Percentiles rank a stretch among this genome's conserved stretches.
These are phyloP conservation scores for Rhineura floridana DNA, from an alignment of 2,113 vertebrate species.

Conservation along the genomic window DNA sequence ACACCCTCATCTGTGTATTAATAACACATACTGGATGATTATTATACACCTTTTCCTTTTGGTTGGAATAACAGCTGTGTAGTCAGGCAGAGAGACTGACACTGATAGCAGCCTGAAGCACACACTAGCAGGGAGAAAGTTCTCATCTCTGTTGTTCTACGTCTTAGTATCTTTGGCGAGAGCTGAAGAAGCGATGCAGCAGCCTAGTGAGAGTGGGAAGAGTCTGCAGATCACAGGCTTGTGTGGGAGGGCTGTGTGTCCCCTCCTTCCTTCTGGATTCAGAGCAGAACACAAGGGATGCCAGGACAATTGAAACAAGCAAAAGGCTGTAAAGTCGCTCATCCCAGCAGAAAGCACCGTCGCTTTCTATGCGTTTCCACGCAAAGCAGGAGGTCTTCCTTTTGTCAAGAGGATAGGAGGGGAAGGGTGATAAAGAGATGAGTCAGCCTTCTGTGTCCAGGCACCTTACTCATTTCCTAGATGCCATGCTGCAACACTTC, in stretches of 20 bases:
- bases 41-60: neutral
- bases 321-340: rapidly evolving
- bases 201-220: constrained; percentile 18
- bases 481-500: constrained; percentile 46
- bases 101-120: constrained; percentile 48
- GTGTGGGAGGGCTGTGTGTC: rapidly evolving
- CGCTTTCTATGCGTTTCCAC: rapidly evolving
- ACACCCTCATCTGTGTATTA: constrained; percentile 9
- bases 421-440: constrained; percentile 52
- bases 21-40: constrained; percentile 24
- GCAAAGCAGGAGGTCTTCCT: neutral
- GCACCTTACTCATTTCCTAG: constrained; percentile 47
- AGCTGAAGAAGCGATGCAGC: neutral
- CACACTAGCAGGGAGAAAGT: constrained; percentile 25
- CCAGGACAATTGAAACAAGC: neutral
- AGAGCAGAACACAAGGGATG: rapidly evolving
- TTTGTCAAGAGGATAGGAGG: neutral
- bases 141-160: constrained; percentile 8
- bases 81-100: constrained; percentile 46
- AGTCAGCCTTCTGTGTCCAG: constrained; percentile 56
- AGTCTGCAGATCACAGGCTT: neutral
- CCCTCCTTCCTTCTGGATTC: rapidly evolving
- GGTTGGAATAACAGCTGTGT: constrained; percentile 28
- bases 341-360: rapidly evolving
- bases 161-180: constrained; percentile 20